Evolutionary conservation across 2,888 invertebrate genomes (phyloP), one percentile per base, ranked within the genome.

Genomic region (Melitaea athalia): DNA sequence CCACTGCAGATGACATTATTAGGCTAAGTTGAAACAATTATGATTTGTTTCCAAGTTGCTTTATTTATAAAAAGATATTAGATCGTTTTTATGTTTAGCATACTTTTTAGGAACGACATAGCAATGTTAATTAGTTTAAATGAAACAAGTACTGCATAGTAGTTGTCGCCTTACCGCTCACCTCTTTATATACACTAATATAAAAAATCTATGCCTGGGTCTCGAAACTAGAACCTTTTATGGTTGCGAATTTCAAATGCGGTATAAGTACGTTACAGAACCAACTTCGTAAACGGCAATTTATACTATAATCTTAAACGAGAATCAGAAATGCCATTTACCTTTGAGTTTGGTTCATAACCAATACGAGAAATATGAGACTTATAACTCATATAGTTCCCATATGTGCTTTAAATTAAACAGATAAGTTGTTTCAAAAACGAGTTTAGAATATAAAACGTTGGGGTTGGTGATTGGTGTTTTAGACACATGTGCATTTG

Each of bases 161-260:
- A 52, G 52, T 31, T 52, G 43, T 60, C 59, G 38, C 33, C 12
- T 49, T 47, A 33, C 53, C 52, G 57, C 12, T 57, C 50, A 15
- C 43, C 50, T 52, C 43, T 59, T 67, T 59, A 59, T 42, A 59
- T 59, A 64, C 24, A 62, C 61, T 71, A 50, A 63, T 59, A 50
- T 24, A 72, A 65, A 67, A 63, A 69, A 52, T 52, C 47, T 47
- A 24, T 64, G 67, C 47, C 67, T 69, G 59, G 62, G 69, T 64
- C 69, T 69, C 67, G 33, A 67, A 69, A 59, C 59, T 60, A 53
- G 33, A 52, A 3, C 65, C 69, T 43, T 69, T 63, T 67, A 67
- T 38, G 72, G 69, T 63, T 67, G 24, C 47, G 55, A n/a, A 69
- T 72, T 65, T 69, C 49, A 69, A 69, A 69, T 67, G 59, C 52